A percentile compares a stretch with the other conserved stretches of the same genome.
These are phyloP conservation scores for Caenorhabditis sp. DNA, from an alignment of 2,888 invertebrate genomes.

Conservation along the genomic window DNA sequence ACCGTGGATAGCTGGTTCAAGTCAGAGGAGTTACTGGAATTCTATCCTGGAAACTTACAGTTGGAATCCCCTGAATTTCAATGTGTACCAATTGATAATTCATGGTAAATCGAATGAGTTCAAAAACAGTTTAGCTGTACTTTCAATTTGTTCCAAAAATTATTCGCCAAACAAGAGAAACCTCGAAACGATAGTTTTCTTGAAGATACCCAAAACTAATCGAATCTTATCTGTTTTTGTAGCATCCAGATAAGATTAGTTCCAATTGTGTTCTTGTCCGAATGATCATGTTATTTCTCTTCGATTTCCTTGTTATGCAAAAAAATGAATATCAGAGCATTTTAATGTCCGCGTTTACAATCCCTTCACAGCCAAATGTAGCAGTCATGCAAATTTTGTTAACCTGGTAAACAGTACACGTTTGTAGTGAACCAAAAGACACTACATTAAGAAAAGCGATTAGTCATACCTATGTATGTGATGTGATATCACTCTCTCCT, in stretches of 20 bases:
- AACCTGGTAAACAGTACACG: constrained; percentile 15
- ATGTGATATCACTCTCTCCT: constrained; percentile 53
- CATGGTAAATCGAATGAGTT: background rate
- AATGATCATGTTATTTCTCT: background rate
- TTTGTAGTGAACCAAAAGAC: constrained; percentile 23
- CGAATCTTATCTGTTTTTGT: constrained; percentile 28
- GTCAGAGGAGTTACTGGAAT: no score
- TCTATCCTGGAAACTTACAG: no score
- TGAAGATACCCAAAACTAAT: constrained; percentile 5
- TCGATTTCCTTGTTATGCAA: background rate
- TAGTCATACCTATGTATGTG: constrained; percentile 56
- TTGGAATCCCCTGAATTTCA: no score
- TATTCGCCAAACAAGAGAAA: constrained; percentile 11
- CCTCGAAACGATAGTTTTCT: background rate
- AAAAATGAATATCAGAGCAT: no score
- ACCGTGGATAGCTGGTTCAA: no score
- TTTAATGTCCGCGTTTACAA: no score
- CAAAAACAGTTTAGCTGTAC: background rate
- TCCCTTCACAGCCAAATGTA: no score
- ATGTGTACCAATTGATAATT: background rate
- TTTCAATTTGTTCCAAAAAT: background rate
- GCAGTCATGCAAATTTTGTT: background rate
- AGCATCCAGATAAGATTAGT: constrained; percentile 14
- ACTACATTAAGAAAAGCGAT: constrained; percentile 30
- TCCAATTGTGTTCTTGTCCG: background rate